phyloP scores from a whole-genome alignment of 2,888 invertebrate genomes.

The Oeneis ivallda region DNA sequence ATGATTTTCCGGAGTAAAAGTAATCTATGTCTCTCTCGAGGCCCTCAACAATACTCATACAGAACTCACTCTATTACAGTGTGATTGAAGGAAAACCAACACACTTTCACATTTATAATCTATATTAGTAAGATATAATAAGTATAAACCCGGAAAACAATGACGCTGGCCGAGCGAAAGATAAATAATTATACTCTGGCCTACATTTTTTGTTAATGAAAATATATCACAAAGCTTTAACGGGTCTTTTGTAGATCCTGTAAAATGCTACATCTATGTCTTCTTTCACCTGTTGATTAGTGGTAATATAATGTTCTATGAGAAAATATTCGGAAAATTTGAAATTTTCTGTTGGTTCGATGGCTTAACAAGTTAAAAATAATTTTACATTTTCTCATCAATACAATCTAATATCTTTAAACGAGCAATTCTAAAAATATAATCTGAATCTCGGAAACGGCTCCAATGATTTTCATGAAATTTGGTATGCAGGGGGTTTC shows the following conservation, averaged over 20 bases:
- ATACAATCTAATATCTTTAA: too few species aligned
- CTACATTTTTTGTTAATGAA: slow-evolving; percentile 25
- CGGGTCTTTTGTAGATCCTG: slow-evolving; percentile 20
- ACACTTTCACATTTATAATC: too few species aligned
- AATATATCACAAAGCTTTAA: slow-evolving; percentile 25
- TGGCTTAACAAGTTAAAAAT: neutral
- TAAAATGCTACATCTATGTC: slow-evolving; percentile 5
- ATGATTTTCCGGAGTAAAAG: too few species aligned
- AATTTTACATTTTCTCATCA: too few species aligned
- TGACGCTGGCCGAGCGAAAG: slow-evolving; percentile 17
- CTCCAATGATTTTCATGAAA: too few species aligned
- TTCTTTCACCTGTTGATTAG: slow-evolving; percentile 16
- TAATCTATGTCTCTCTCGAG: too few species aligned
- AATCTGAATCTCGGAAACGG: too few species aligned
- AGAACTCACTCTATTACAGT: too few species aligned
- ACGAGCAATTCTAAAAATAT: too few species aligned
- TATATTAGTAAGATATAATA: neutral
- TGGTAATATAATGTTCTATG: neutral
- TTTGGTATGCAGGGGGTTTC: too few species aligned
- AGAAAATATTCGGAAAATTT: neutral
- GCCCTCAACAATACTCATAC: too few species aligned
- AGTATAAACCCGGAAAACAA: slow-evolving; percentile 14
- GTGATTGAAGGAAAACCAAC: too few species aligned
- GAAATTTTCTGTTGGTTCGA: neutral
- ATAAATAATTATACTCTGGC: slow-evolving; percentile 23